phyloP scores from a whole-genome alignment of 2,888 invertebrate genomes.

The Galeopsomyia nigrocyanea region DNA sequence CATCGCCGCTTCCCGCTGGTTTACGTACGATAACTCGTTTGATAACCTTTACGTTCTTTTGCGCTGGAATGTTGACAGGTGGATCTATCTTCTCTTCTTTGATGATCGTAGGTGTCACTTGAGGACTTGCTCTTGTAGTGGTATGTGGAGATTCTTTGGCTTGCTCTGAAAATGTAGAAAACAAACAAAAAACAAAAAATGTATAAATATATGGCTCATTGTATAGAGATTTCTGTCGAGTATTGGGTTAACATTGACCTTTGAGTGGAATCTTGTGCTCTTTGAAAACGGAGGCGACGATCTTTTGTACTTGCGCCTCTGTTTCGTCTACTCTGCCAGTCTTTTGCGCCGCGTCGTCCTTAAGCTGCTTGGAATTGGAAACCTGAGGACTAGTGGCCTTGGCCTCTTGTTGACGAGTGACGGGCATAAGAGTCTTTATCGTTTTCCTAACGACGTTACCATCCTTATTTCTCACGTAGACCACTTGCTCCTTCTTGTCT shows the following conservation, averaged over 20 bases:
- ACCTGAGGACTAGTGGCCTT: slow-evolving; percentile 40
- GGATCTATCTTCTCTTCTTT: slow-evolving; percentile 55
- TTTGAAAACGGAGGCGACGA: slow-evolving; percentile 66
- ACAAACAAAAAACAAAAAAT: neutral
- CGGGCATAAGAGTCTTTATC: slow-evolving; percentile 66
- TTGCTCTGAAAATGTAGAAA: slow-evolving; percentile 22
- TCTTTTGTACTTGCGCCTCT: slow-evolving; percentile 67
- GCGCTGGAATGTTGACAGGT: slow-evolving; percentile 30
- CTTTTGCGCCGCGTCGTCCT: slow-evolving; percentile 47
- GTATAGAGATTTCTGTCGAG: slow-evolving; percentile 26
- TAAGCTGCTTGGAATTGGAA: slow-evolving; percentile 47
- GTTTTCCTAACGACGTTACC: slow-evolving; percentile 66
- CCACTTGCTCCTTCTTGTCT: slow-evolving; percentile 63
- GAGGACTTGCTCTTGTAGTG: neutral
- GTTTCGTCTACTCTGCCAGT: slow-evolving; percentile 60
- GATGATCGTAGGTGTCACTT: slow-evolving; percentile 32
- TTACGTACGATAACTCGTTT: slow-evolving; percentile 65
- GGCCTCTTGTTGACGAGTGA: slow-evolving; percentile 53
- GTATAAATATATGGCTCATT: neutral
- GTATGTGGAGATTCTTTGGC: slow-evolving; percentile 22
- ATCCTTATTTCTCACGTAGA: slow-evolving; percentile 64
- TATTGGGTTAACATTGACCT: slow-evolving; percentile 37
- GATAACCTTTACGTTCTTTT: slow-evolving; percentile 62
- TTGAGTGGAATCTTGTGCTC: slow-evolving; percentile 66
- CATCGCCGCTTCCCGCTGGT: slow-evolving; percentile 49